phyloP scores from a whole-genome alignment of 2,113 vertebrate species.

The Lepus americanus region DNA sequence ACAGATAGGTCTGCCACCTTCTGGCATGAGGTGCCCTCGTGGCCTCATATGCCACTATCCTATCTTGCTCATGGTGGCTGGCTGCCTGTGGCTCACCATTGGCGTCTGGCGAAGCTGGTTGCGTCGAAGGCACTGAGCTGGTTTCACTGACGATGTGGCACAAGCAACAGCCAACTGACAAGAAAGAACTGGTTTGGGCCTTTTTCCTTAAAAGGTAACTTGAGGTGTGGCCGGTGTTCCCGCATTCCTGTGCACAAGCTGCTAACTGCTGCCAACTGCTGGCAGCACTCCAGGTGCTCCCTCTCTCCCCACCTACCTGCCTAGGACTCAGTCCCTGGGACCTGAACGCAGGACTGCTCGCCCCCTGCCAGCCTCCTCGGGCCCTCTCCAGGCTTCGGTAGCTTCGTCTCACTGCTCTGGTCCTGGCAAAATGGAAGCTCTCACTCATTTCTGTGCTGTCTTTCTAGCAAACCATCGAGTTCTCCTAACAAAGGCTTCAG shows the following conservation, averaged over 20 bases:
- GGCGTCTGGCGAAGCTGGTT: constrained; percentile 40
- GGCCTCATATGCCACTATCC: background rate
- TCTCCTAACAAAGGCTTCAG: background rate
- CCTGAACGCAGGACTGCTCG: background rate
- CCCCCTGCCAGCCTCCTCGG: background rate
- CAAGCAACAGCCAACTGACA: constrained; percentile 22
- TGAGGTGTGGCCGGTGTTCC: constrained; percentile 53
- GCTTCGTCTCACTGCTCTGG: background rate
- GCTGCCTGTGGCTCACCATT: constrained; percentile 22
- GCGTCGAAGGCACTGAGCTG: background rate
- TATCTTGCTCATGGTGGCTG: background rate
- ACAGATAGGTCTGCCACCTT: background rate
- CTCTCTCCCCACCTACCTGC: background rate
- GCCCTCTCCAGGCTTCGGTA: background rate
- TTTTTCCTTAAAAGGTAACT: constrained; percentile 65
- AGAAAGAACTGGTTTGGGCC: constrained; percentile 67
- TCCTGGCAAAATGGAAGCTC: background rate
- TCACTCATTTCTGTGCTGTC: background rate
- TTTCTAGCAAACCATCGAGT: background rate
- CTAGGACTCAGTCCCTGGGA: background rate
- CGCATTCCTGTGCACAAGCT: background rate
- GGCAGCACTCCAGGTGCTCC: background rate
- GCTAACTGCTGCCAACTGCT: background rate
- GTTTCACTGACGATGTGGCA: constrained; percentile 54
- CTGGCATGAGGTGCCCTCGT: background rate